A percentile compares a stretch with the other conserved stretches of the same genome.
These are phyloP conservation scores for Steromphala cineraria DNA, from an alignment of 2,888 invertebrate species.

Conservation along the genomic window DNA sequence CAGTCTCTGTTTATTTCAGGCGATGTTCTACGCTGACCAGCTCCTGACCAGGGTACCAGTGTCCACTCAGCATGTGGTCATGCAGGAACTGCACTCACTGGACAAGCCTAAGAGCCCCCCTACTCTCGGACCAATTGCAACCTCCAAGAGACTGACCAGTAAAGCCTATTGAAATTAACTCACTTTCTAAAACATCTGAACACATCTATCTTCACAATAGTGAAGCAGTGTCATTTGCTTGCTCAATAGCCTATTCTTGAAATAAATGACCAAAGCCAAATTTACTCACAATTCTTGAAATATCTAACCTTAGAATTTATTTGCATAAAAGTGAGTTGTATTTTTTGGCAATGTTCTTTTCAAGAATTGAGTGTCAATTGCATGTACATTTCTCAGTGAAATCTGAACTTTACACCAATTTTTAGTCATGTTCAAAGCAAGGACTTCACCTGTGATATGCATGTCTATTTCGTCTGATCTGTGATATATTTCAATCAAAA, in stretches of 20 bases:
- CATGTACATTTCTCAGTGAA: neutral
- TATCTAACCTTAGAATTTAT: neutral
- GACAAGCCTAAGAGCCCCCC: constrained; percentile 16
- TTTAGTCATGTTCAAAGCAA: neutral
- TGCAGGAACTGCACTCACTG: constrained; percentile 43
- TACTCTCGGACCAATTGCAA: constrained; percentile 18
- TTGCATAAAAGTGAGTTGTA: neutral
- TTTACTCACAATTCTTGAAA: too few relatives aligned
- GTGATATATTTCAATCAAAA: too few relatives aligned
- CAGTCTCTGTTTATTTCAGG: constrained; percentile 50
- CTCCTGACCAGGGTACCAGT: constrained; percentile 60
- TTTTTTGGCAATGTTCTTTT: neutral
- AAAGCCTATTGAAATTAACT: constrained; percentile 26
- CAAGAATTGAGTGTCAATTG: neutral
- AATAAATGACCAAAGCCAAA: too few relatives aligned
- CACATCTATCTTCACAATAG: neutral
- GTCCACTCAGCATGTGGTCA: constrained; percentile 53
- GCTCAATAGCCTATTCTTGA: neutral
- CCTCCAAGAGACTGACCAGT: constrained; percentile 30
- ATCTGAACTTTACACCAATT: too few relatives aligned
- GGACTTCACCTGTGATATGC: neutral
- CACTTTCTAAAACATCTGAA: neutral
- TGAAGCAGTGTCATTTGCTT: neutral
- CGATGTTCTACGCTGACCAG: constrained; percentile 74
- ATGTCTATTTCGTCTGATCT: neutral